phyloP scores from a whole-genome alignment of 1,140 invertebrate genomes.

The Drosophila funebris region DNA sequence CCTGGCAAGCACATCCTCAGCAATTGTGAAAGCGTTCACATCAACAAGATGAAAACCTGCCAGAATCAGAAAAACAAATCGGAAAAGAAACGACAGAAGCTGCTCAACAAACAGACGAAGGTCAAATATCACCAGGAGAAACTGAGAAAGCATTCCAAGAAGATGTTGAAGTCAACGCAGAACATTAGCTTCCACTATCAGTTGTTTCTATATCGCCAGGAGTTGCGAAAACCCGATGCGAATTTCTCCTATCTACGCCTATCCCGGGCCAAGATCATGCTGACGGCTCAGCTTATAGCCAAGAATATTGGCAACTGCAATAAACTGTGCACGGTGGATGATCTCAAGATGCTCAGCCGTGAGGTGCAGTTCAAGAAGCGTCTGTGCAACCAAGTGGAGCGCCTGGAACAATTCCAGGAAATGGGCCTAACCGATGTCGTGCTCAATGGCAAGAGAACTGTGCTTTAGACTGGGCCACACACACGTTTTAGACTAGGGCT shows the following conservation, averaged over 20 bases:
- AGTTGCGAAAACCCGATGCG: conserved; percentile 40
- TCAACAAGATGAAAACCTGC: conserved; percentile 23
- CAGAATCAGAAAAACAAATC: conserved; percentile 34
- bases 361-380: conserved; percentile 72
- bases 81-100: conserved; percentile 37
- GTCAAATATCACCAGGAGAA: conserved; percentile 37
- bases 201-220: conserved; percentile 64
- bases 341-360: conserved; percentile 65
- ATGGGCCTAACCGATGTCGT: conserved; percentile 64
- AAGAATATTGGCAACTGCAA: conserved; percentile 45
- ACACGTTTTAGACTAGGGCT: conserved; percentile 5
- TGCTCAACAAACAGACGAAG: conserved; percentile 21
- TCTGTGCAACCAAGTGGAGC: conserved; percentile 55
- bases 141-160: conserved; percentile 28
- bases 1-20: conserved; percentile 21
- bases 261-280: conserved; percentile 55
- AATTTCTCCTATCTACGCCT: conserved; percentile 64
- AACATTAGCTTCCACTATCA: conserved; percentile 50
- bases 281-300: conserved; percentile 55
- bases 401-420: conserved; percentile 58
- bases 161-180: background rate
- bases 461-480: conserved; percentile 25
- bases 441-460: conserved; percentile 55
- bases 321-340: conserved; percentile 50
- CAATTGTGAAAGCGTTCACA: conserved; percentile 7